Evolutionary conservation across 2,797 vertebrate species (phyloP).

Genomic region (Silurus lanzhouensis): DNA sequence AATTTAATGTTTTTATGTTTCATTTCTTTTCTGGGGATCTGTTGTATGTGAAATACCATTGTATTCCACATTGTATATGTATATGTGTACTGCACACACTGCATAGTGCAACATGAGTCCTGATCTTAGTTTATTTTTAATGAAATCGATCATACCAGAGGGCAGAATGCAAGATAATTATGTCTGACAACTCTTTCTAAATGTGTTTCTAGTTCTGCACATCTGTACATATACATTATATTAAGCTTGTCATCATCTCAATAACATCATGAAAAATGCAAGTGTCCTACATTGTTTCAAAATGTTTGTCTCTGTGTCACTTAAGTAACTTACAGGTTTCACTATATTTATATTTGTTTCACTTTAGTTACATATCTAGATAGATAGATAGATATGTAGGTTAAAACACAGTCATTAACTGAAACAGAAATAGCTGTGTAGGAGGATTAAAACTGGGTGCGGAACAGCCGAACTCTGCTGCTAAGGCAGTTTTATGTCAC

Average conservation of each 20-base stretch:
- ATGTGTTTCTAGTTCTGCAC: not conserved
- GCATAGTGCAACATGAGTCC: not conserved
- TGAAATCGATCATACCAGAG: not conserved
- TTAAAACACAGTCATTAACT: too few relatives aligned
- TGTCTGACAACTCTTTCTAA: not conserved
- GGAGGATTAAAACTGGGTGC: too few relatives aligned
- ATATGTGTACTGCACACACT: not conserved
- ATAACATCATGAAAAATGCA: not conserved
- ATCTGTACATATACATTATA: not conserved
- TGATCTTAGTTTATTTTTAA: not conserved
- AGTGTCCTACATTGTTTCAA: not conserved
- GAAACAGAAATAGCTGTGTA: too few relatives aligned
- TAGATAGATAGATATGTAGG: too few relatives aligned
- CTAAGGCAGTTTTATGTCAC: too few relatives aligned
- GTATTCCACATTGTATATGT: too few relatives aligned
- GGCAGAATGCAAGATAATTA: too few relatives aligned
- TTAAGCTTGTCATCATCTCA: not conserved
- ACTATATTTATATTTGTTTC: too few relatives aligned
- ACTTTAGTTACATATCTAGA: too few relatives aligned
- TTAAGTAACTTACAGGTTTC: not conserved
- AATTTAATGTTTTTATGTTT: not conserved
- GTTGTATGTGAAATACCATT: constrained; percentile 34
- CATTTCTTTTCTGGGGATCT: constrained; percentile 38
- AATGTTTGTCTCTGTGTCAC: not conserved
- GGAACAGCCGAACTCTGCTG: too few relatives aligned